These are phyloP conservation scores for Apostichopus leukothele DNA, from an alignment of 53 echinoderm and acorn worm genomes.

Conservation along the genomic window DNA sequence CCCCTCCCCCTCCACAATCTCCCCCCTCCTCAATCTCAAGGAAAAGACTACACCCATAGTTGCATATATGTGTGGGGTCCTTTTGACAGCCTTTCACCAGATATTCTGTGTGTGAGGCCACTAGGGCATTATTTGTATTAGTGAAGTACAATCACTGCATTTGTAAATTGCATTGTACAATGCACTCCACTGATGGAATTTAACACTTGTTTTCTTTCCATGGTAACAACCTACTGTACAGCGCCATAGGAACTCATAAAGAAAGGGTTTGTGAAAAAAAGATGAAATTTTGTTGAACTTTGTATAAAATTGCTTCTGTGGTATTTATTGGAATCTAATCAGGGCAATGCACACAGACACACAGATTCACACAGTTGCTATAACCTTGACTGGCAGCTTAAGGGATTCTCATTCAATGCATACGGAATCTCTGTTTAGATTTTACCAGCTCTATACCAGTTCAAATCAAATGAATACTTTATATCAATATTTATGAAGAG, in stretches of 20 bases:
- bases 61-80: no score
- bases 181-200: background rate
- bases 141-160: no score
- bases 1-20: no score
- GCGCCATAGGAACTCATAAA: background rate
- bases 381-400: background rate
- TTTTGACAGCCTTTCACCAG: no score
- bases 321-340: no score
- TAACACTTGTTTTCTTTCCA: background rate
- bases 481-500: conserved; percentile 21
- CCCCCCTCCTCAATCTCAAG: no score
- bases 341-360: background rate
- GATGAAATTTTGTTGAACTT: background rate
- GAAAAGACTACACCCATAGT: no score
- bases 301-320: background rate
- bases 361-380: background rate
- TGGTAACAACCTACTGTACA: background rate
- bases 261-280: background rate
- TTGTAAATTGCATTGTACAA: no score
- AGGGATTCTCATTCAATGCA: background rate
- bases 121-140: no score
- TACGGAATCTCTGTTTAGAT: background rate
- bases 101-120: no score
- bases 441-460: background rate
- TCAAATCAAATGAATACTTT: conserved; percentile 1